Conservation (phyloP, 2,888 invertebrate species). For the Cryptocephalus primarius region DNA sequence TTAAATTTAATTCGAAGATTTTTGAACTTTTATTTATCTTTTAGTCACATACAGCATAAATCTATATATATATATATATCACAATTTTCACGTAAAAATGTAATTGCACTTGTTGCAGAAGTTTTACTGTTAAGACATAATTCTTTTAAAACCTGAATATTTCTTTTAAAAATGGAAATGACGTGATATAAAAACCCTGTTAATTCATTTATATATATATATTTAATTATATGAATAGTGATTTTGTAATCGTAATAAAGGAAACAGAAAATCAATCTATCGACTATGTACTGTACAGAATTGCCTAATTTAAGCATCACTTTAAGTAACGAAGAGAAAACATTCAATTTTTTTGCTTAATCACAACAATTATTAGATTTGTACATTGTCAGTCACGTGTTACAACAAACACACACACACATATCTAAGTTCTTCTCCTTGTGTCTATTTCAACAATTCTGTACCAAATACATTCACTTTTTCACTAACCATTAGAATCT, state of each 20-base stretch:
- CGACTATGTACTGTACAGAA: conserved; percentile 24
- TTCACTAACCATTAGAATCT: conserved; percentile 4
- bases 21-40: conserved; percentile 1
- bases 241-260: conserved; percentile 7
- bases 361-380: conserved; percentile 18
- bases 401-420: conserved; percentile 2
- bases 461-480: conserved; percentile 19
- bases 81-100: conserved; percentile 9
- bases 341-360: conserved; percentile 8
- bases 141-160: conserved; percentile 18
- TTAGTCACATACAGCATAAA: conserved; percentile 3
- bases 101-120: conserved; percentile 22
- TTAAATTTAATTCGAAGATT: conserved; percentile 4
- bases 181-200: conserved; percentile 27
- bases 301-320: conserved; percentile 13
- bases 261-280: conserved; percentile 20
- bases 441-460: conserved; percentile 16
- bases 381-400: conserved; percentile 21
- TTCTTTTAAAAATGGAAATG: conserved; percentile 17
- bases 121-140: conserved; percentile 14
- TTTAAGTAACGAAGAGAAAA: conserved; percentile 11
- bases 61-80: conserved; percentile 11
- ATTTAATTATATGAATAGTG: conserved; percentile 1
- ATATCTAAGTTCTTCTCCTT: too few species aligned
- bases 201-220: conserved; percentile 18